Evolutionary conservation across 2,113 vertebrate genomes (phyloP).

Genomic region (Cyprinodon tularosa): DNA sequence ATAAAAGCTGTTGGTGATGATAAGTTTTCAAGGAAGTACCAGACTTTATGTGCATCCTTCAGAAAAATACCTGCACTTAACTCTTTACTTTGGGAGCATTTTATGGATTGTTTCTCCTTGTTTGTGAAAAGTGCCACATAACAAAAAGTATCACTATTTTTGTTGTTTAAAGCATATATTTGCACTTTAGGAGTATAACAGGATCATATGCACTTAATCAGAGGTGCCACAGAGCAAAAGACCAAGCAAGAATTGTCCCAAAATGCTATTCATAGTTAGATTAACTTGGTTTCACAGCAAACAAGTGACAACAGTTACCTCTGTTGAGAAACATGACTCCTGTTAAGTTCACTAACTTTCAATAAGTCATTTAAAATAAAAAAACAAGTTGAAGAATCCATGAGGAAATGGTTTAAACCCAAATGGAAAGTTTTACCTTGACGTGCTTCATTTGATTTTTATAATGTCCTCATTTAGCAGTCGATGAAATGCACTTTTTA

Average conservation of each 20-base stretch:
- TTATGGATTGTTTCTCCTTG: not conserved
- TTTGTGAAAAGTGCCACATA: not conserved
- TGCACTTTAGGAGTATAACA: slow-evolving; percentile 23
- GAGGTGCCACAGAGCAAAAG: slow-evolving; percentile 1
- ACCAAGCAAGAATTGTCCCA: slow-evolving; percentile 27
- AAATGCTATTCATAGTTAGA: slow-evolving; percentile 38
- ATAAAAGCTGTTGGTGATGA: not conserved
- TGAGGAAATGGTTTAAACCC: slow-evolving; percentile 6
- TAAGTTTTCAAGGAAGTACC: not conserved
- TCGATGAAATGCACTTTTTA: slow-evolving; percentile 27
- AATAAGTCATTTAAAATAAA: slow-evolving; percentile 36
- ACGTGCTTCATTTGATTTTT: slow-evolving; percentile 16
- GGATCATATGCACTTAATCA: slow-evolving; percentile 49
- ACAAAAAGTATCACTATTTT: not conserved
- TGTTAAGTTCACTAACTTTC: slow-evolving; percentile 12
- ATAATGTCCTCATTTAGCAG: slow-evolving; percentile 8
- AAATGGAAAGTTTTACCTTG: not conserved
- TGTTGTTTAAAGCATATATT: not conserved
- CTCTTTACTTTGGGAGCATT: not conserved
- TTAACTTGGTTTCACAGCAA: slow-evolving; percentile 44
- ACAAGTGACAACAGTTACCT: slow-evolving; percentile 25
- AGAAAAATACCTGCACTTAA: not conserved
- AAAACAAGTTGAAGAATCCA: not conserved
- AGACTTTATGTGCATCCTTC: not conserved
- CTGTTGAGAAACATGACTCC: slow-evolving; percentile 26